Base-by-base conservation (phyloP, 2,113 vertebrate species). In the Larimichthys polyactis region DNA sequence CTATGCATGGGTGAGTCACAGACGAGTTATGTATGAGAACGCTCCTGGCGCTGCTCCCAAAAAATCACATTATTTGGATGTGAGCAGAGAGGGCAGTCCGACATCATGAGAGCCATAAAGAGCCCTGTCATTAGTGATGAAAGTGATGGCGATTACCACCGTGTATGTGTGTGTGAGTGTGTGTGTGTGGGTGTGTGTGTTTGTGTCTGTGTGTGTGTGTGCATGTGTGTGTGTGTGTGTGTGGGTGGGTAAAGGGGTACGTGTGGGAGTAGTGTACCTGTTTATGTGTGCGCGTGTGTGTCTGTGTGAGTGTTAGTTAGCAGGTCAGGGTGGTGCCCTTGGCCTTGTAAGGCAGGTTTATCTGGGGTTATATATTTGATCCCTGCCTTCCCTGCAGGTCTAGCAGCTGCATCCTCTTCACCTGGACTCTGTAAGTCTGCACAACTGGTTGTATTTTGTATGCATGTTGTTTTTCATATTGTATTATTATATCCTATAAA, bases 361-460 rank as follows among this genome's bases (percentile, higher is more conserved):
- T 75, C 86, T 49, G 58, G 87, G 89, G 87, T 94, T 95, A 95
- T 95, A 95, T 89, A 95, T 94, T 87, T 88, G 91, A 94, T 91
- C 76, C 75, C 75, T 62, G 77, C 24, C 27, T 65, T 58, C 81
- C 43, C 67, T 78, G 55, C 59, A 90, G 74, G 88, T 88, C 82
- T 78, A 88, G 71, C 75, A 83, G 79, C 87, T 70, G 80, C 54
- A 32, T 87, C 67, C 29, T 87, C 86, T 87, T 86, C 87, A 91
- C 82, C 91, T 91, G 89, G 69, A 12, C 65, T 75, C 64, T 78
- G 90, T 92, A 78, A 90, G 89, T 93, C 78, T 84, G 73, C 29
- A 32, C 58, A 22, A 36, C 63, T 64, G 14, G 1, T 17, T 80
- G 11, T 19, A 11, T 46, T 79, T 54, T 76, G 17, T 55, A 27